phyloP scores from a whole-genome alignment of 2,797 vertebrate species.

The Phataginus tetradactyla region DNA sequence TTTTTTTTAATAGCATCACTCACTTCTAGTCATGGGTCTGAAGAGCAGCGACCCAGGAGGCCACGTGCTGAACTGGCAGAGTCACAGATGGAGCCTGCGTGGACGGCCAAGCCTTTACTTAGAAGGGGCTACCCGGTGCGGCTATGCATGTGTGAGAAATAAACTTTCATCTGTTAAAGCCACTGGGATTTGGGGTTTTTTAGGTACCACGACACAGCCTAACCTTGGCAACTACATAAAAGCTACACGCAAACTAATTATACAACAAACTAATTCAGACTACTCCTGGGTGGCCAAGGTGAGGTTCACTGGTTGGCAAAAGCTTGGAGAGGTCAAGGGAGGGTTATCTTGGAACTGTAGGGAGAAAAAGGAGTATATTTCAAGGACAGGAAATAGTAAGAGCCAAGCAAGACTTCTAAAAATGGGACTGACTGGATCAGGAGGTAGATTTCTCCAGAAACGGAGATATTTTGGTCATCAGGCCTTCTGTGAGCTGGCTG shows the following conservation, averaged over 20 bases:
- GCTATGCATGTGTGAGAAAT: background rate
- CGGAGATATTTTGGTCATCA: background rate
- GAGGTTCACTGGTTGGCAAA: background rate
- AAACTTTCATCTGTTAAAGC: background rate
- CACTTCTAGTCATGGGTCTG: background rate
- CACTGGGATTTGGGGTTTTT: background rate
- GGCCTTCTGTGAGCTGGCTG: background rate
- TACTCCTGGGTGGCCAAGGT: background rate
- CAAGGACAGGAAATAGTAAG: background rate
- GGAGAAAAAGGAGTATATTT: background rate
- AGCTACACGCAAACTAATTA: background rate
- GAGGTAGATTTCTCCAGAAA: background rate
- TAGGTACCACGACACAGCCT: background rate
- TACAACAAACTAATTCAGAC: background rate
- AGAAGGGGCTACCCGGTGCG: background rate
- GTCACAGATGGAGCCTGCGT: background rate
- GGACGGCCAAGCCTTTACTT: background rate
- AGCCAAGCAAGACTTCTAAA: background rate
- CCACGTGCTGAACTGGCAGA: background rate
- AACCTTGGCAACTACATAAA: conserved; percentile 22
- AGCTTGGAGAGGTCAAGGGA: background rate
- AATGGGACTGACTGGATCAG: background rate
- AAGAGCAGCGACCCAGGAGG: background rate
- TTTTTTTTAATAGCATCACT: background rate
- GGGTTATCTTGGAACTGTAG: background rate